A percentile compares a stretch with the other conserved stretches of the same genome.
phyloP scores from a whole-genome alignment of 2,113 vertebrate genomes.

The Myotis yumanensis region DNA sequence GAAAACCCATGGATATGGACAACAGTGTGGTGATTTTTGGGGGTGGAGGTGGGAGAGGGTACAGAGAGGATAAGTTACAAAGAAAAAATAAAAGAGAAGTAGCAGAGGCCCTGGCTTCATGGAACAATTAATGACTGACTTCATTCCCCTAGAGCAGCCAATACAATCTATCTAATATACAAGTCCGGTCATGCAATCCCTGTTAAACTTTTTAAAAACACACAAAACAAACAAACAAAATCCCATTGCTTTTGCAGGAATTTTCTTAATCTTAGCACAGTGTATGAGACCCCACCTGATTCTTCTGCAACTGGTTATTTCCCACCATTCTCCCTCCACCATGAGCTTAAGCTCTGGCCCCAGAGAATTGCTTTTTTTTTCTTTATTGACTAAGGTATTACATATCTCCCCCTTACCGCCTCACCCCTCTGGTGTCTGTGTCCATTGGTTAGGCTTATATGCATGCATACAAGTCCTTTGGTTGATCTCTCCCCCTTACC shows the following conservation, averaged over 20 bases:
- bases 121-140: background rate
- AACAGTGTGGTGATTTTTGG: no score
- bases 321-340: background rate
- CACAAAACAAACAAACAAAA: no score
- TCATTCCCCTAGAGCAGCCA: background rate
- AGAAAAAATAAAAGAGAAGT: background rate
- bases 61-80: no score
- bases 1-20: no score
- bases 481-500: no score
- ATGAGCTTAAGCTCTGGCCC: background rate
- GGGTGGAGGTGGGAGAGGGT: no score
- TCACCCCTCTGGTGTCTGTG: no score
- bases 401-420: no score
- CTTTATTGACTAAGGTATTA: no score
- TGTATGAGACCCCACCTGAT: background rate
- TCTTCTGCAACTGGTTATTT: background rate
- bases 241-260: background rate
- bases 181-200: background rate
- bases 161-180: background rate
- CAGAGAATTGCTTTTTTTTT: background rate
- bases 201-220: background rate
- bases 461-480: no score
- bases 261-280: background rate
- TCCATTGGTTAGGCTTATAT: no score
- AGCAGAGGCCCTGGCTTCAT: background rate